These are phyloP conservation scores for Dipodomys stephensi DNA, from an alignment of 2,113 vertebrate genomes.

Conservation along the genomic window DNA sequence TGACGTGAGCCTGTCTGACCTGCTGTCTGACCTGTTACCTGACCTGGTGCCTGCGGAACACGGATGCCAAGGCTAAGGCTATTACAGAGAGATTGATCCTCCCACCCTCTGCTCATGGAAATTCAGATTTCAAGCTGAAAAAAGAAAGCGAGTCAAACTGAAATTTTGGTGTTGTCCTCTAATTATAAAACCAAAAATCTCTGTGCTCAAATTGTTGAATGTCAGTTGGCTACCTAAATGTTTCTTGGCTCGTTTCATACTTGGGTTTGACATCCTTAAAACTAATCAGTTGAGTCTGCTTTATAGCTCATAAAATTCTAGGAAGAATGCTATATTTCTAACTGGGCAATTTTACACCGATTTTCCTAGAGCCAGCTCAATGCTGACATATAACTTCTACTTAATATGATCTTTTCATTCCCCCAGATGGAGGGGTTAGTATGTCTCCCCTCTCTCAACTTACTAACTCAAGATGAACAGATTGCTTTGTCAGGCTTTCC, in stretches of 20 bases:
- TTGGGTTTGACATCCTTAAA: conserved; percentile 61
- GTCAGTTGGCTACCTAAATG: neutral
- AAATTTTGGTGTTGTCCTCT: neutral
- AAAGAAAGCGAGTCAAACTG: neutral
- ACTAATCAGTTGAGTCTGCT: conserved; percentile 29
- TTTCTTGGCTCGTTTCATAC: conserved; percentile 26
- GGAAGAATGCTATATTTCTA: conserved; percentile 60
- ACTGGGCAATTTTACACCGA: neutral
- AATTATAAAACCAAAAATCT: conserved; percentile 58
- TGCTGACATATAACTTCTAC: neutral
- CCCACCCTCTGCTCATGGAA: conserved; percentile 36
- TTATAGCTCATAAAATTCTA: conserved; percentile 54
- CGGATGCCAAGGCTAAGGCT: neutral
- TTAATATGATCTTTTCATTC: neutral
- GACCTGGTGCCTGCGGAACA: neutral
- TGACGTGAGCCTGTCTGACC: accelerated
- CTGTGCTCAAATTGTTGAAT: conserved; percentile 20
- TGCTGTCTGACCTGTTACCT: neutral
- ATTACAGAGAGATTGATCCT: neutral
- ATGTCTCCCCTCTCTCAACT: neutral
- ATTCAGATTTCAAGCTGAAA: conserved; percentile 32
- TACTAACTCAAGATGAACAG: neutral
- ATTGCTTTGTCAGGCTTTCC: neutral
- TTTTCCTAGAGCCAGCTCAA: conserved; percentile 50
- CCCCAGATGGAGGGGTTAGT: neutral